Base-by-base conservation (phyloP, 1,140 invertebrate species). In the Trichogramma pretiosum region DNA sequence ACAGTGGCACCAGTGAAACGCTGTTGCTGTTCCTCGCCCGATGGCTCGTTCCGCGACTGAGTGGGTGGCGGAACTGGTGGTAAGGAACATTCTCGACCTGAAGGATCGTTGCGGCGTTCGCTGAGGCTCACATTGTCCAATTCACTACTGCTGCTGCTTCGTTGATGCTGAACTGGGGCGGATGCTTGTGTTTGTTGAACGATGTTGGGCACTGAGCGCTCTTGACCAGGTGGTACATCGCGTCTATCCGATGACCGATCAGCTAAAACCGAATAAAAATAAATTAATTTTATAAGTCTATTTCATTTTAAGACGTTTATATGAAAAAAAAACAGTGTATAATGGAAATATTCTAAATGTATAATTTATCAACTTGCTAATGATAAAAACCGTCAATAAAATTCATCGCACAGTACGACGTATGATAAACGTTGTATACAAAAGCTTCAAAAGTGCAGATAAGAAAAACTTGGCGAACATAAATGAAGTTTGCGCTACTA, bases 91-190 rank as follows among this genome's bases (percentile, higher is more conserved):
- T 70, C 68, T 26, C 67, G 61, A 5, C 69, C 67, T 0, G 68
- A 67, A 1, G 68, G 69, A 61, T 69, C 68, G 13, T 69, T 69
- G 30, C 67, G 52, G 13, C 69, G 64, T 32, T 72, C 69, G 26
- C n/a, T n/a, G n/a, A n/a, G n/a, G n/a, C n/a, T n/a, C n/a, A 59
- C 30, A 3, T 7, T 36, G 5, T 60, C 58, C 5, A 38, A 14
- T 5, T 52, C 50, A 24, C 3, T 33, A n/a, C 10, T 46, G 3
- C 49, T n/a, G 36, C 7, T 28, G 37, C 34, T 13, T 13, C 5
- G 24, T n/a, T n/a, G n/a, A n/a, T n/a, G n/a, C n/a, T n/a, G n/a
- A n/a, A 24, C 4, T 40, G 40, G 4, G 19, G 36, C 5, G 10
- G 17, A 22, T 28, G 38, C 2, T 16, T 7, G 33, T n/a, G 33